Evolutionary conservation across 1,140 invertebrate species (phyloP).

Genomic region (Melitaea cinxia): DNA sequence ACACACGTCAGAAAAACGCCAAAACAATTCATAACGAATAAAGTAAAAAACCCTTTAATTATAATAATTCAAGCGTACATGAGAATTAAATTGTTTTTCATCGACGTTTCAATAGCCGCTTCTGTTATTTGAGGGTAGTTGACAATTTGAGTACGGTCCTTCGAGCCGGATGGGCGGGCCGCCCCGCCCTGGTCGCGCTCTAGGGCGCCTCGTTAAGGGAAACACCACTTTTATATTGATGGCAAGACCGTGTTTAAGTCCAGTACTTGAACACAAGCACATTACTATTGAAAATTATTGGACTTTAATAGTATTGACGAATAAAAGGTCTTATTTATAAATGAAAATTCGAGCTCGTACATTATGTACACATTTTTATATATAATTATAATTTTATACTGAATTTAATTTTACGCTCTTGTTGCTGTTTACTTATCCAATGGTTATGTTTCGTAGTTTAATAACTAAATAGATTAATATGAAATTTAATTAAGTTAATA

Average conservation of each 20-base stretch:
- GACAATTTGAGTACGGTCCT: constrained; percentile 55
- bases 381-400: no score
- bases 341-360: background rate
- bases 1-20: background rate
- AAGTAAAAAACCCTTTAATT: constrained; percentile 29
- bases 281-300: constrained; percentile 26
- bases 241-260: constrained; percentile 43
- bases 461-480: no score
- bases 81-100: constrained; percentile 37
- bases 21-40: background rate
- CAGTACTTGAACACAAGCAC: constrained; percentile 25
- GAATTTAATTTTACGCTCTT: no score
- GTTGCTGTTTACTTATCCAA: no score
- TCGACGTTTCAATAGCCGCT: constrained; percentile 30
- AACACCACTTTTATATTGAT: constrained; percentile 42
- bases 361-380: no score
- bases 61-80: constrained; percentile 33
- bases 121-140: constrained; percentile 45
- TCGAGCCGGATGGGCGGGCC: constrained; percentile 54
- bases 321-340: background rate
- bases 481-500: no score
- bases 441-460: no score
- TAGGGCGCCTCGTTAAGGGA: constrained; percentile 57
- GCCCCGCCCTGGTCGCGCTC: constrained; percentile 51
- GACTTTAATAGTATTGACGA: constrained; percentile 16